These are phyloP conservation scores for Melipona quadrifasciata DNA, from an alignment of 1,140 invertebrate genomes.

Conservation along the genomic window DNA sequence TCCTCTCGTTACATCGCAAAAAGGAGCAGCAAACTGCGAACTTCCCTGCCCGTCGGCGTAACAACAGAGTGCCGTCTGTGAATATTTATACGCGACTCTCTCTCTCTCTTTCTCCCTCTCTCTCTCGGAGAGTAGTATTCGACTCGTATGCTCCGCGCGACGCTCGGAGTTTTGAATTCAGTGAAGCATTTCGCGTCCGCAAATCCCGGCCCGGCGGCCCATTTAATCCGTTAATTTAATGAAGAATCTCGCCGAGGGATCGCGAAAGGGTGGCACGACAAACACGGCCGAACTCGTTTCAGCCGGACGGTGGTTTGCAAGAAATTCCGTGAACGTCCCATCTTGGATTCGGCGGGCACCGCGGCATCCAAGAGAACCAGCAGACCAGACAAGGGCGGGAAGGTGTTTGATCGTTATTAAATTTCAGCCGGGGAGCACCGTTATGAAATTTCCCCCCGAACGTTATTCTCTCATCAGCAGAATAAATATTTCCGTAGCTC, in stretches of 20 bases:
- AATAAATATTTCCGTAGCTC: slow-evolving; percentile 37
- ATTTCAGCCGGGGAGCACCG: background rate
- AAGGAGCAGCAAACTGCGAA: slow-evolving; percentile 50
- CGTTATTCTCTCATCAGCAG: slow-evolving; percentile 35
- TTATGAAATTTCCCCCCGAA: slow-evolving; percentile 25
- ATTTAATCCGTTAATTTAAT: background rate
- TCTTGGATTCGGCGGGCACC: background rate
- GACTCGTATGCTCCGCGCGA: too few species aligned
- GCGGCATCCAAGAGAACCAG: too few species aligned
- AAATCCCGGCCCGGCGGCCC: background rate
- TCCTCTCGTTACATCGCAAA: slow-evolving; percentile 2
- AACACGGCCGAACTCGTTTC: too few species aligned
- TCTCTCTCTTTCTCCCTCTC: too few species aligned
- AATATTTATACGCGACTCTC: slow-evolving; percentile 55
- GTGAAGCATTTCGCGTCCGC: too few species aligned
- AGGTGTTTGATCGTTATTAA: slow-evolving; percentile 28
- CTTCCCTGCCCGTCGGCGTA: slow-evolving; percentile 13
- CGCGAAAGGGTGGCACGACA: background rate
- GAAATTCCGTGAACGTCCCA: background rate
- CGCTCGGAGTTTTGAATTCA: background rate
- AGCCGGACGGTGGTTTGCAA: too few species aligned
- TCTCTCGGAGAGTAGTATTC: background rate
- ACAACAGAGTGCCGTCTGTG: slow-evolving; percentile 26
- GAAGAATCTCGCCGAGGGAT: background rate
- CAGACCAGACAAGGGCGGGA: background rate